These are phyloP conservation scores for Rhynchophorus ferrugineus DNA, from an alignment of 1,140 invertebrate species.

Conservation along the genomic window DNA sequence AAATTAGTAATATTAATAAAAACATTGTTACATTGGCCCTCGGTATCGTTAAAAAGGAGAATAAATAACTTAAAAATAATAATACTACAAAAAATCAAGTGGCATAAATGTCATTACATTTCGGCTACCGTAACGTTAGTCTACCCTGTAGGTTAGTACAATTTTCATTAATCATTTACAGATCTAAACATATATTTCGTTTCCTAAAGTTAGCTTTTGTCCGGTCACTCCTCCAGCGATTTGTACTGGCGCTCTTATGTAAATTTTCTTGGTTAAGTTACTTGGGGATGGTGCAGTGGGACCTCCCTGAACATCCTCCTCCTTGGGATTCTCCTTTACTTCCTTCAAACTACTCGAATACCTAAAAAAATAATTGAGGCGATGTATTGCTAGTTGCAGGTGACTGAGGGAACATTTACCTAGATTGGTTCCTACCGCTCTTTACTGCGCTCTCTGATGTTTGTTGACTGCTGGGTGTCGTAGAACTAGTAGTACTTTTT, in stretches of 20 bases:
- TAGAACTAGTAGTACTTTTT: constrained; percentile 38
- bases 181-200: constrained; percentile 33
- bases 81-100: no score
- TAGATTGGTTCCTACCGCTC: constrained; percentile 28
- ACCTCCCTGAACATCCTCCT: constrained; percentile 16
- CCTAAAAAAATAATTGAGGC: constrained; percentile 10
- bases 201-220: constrained; percentile 25
- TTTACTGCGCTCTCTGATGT: constrained; percentile 36
- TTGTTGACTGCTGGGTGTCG: constrained; percentile 36
- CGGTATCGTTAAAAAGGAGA: no score
- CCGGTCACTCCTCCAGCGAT: constrained; percentile 18
- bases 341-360: constrained; percentile 31
- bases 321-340: constrained; percentile 27
- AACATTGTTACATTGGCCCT: no score
- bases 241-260: constrained; percentile 29
- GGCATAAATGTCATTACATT: no score
- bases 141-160: no score
- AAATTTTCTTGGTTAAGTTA: constrained; percentile 21
- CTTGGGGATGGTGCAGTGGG: constrained; percentile 11
- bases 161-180: no score
- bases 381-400: background rate
- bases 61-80: no score
- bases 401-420: background rate
- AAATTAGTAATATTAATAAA: no score
- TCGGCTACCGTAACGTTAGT: no score